phyloP scores from a whole-genome alignment of 2,888 invertebrate genomes.

The Elegia similella region DNA sequence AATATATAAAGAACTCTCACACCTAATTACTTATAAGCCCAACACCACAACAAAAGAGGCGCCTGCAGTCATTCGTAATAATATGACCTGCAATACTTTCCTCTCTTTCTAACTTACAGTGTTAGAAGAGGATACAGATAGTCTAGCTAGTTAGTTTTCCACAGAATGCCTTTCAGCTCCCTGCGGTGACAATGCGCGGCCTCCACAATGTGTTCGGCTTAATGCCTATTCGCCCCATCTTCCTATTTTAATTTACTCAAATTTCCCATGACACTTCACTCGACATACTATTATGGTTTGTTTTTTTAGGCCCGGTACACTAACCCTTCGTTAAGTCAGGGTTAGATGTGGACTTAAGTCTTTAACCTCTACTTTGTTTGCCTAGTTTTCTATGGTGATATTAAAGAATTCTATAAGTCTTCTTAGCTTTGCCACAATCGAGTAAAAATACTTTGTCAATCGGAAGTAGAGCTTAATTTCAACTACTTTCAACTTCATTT shows the following conservation, averaged over 20 bases:
- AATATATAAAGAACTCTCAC: conserved; percentile 46
- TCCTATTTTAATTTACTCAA: conserved; percentile 82
- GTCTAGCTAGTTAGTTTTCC: conserved; percentile 67
- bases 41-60: conserved; percentile 56
- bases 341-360: background rate
- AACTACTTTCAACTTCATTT: too few relatives aligned
- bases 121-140: conserved; percentile 27
- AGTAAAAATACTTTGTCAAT: too few relatives aligned
- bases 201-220: conserved; percentile 60
- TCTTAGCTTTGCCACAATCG: too few relatives aligned
- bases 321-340: conserved; percentile 23
- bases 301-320: conserved; percentile 38
- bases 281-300: conserved; percentile 58
- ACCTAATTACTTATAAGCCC: conserved; percentile 75
- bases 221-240: conserved; percentile 77
- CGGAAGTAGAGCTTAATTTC: too few relatives aligned
- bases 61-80: conserved; percentile 53
- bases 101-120: conserved; percentile 24
- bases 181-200: conserved; percentile 61
- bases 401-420: too few relatives aligned
- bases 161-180: conserved; percentile 46
- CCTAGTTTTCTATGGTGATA: too few relatives aligned
- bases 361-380: too few relatives aligned
- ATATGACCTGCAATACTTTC: conserved; percentile 36
- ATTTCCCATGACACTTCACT: conserved; percentile 81